These are phyloP conservation scores for Toxotes jaculatrix DNA, from an alignment of 2,113 vertebrate species.

Conservation along the genomic window DNA sequence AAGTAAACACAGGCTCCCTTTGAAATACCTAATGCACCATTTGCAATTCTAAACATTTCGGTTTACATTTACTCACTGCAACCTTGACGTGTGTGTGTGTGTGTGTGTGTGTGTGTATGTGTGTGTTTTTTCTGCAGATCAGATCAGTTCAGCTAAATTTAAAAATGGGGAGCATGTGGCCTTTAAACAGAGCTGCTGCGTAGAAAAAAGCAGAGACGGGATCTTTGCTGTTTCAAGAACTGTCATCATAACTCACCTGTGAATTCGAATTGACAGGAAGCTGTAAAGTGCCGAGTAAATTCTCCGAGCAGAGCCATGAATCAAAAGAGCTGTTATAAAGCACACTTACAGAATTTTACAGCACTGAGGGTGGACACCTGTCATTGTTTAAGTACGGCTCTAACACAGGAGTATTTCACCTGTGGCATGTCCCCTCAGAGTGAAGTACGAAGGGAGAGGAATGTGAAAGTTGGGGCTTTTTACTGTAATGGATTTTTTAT, in stretches of 20 bases:
- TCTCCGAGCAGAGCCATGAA: conserved; percentile 43
- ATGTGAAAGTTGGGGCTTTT: conserved; percentile 24
- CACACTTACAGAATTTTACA: conserved; percentile 46
- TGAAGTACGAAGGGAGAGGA: conserved; percentile 9
- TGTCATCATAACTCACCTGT: conserved; percentile 43
- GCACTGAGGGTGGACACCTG: conserved; percentile 64
- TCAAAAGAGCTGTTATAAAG: conserved; percentile 29
- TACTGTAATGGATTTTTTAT: conserved; percentile 9
- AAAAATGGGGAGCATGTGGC: background rate
- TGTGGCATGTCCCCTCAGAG: conserved; percentile 19
- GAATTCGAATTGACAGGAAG: conserved; percentile 55
- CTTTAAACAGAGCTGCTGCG: conserved; percentile 10
- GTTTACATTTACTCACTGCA: conserved; percentile 43
- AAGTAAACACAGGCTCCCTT: conserved; percentile 70
- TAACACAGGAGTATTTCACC: conserved; percentile 41
- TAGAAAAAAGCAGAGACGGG: background rate
- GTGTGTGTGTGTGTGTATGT: conserved; percentile 1
- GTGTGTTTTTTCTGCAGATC: background rate
- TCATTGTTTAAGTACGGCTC: conserved; percentile 65
- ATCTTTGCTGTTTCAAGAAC: conserved; percentile 35
- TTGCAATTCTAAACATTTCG: conserved; percentile 80
- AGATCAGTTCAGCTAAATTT: conserved; percentile 14
- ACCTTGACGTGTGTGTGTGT: background rate
- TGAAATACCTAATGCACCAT: conserved; percentile 76
- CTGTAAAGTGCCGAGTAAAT: conserved; percentile 45